Conservation (phyloP, 2,113 vertebrate species). For the Sphaerodactylus townsendi region DNA sequence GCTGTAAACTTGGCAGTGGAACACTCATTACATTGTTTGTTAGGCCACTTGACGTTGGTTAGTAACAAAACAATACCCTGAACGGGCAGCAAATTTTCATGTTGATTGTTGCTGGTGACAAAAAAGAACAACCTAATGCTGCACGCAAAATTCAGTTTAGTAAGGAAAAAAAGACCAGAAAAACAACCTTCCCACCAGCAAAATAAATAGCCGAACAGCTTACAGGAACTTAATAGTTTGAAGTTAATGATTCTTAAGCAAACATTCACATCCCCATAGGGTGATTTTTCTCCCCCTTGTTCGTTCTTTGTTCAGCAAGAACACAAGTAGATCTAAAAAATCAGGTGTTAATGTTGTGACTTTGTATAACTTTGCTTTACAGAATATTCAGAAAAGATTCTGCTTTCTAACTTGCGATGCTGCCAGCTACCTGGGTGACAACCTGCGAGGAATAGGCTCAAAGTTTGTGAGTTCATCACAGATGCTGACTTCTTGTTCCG, state of each 20-base stretch:
- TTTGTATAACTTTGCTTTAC: conserved; percentile 58
- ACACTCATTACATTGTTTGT: conserved; percentile 46
- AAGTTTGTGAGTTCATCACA: conserved; percentile 97
- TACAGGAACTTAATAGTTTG: not conserved
- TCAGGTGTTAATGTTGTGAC: not conserved
- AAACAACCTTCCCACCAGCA: not conserved
- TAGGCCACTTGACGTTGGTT: conserved; percentile 49
- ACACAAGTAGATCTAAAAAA: not conserved
- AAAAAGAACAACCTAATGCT: not conserved
- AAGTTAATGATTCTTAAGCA: conserved; percentile 17
- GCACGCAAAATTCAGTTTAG: not conserved
- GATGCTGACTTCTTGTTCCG: conserved; percentile 93
- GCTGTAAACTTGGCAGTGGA: conserved; percentile 45
- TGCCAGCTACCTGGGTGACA: conserved; percentile 92
- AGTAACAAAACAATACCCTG: conserved; percentile 50
- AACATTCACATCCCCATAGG: not conserved
- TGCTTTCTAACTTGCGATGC: conserved; percentile 94
- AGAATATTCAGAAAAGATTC: conserved; percentile 98
- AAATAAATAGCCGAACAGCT: conserved; percentile 25
- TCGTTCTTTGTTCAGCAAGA: not conserved
- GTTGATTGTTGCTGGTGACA: conserved; percentile 36
- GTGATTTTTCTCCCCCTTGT: not conserved
- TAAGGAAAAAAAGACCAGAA: not conserved
- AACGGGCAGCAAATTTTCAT: conserved; percentile 39
- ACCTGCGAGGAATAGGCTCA: conserved; percentile 92